These are phyloP conservation scores for Trisateles emortualis DNA, from an alignment of 2,888 invertebrate species.

Conservation along the genomic window DNA sequence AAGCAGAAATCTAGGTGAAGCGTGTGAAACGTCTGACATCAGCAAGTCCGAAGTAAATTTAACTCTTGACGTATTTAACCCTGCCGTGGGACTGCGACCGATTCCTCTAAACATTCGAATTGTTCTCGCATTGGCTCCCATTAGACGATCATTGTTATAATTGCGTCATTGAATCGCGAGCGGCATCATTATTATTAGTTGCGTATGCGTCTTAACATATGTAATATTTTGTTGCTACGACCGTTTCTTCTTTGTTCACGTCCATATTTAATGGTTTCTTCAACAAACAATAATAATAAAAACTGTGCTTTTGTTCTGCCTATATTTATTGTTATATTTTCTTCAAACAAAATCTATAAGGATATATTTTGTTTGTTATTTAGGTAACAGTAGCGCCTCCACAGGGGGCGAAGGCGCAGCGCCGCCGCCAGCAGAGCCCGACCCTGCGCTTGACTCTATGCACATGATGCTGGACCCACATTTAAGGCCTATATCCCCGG, in stretches of 20 bases:
- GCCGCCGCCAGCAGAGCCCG: constrained; percentile 78
- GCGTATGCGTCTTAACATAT: constrained; percentile 45
- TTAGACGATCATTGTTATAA: constrained; percentile 55
- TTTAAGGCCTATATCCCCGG: constrained; percentile 94
- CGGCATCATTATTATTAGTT: constrained; percentile 53
- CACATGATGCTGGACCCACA: constrained; percentile 93
- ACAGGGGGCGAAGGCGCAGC: constrained; percentile 66
- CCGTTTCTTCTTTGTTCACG: constrained; percentile 11
- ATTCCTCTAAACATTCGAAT: constrained; percentile 67
- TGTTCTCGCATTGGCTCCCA: constrained; percentile 60
- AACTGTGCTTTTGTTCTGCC: constrained; percentile 26
- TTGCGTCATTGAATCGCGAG: constrained; percentile 53
- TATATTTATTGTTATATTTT: constrained; percentile 10
- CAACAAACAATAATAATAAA: too few species aligned
- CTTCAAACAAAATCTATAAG: background rate
- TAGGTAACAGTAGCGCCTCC: constrained; percentile 82
- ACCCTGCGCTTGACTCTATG: constrained; percentile 89
- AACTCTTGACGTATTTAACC: constrained; percentile 81
- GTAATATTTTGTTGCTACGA: constrained; percentile 45
- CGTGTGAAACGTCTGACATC: constrained; percentile 85
- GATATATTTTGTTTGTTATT: constrained; percentile 7
- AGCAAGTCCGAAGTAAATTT: constrained; percentile 81
- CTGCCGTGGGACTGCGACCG: constrained; percentile 57
- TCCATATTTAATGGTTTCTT: too few species aligned
- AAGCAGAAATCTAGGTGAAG: constrained; percentile 83